Conservation (phyloP, 2,797 vertebrate species). For the Sarcophilus harrisii region DNA sequence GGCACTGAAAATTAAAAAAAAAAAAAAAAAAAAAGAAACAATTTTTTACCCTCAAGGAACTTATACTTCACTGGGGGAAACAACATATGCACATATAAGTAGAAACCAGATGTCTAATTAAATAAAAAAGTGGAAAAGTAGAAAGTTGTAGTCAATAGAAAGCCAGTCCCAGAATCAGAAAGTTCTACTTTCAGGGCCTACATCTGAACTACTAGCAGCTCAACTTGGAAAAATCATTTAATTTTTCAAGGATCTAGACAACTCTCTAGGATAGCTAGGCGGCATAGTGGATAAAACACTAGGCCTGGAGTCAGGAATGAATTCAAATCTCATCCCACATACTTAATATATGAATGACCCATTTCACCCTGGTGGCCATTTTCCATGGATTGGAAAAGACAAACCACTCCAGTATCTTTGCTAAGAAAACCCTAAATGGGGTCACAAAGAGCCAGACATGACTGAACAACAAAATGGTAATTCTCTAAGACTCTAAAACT, state of each 20-base stretch:
- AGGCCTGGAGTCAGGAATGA: not conserved
- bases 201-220: not conserved
- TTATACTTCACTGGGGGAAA: not conserved
- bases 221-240: not conserved
- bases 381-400: not conserved
- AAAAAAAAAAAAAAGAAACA: not conserved
- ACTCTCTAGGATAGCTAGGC: not conserved
- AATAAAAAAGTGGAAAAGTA: not conserved
- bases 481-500: not conserved
- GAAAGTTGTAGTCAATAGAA: not conserved
- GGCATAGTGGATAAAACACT: not conserved
- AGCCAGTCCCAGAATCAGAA: not conserved
- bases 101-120: not conserved
- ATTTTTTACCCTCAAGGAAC: not conserved
- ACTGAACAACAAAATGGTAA: not conserved
- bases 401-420: not conserved
- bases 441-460: not conserved
- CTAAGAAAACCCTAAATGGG: not conserved
- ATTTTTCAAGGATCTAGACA: not conserved
- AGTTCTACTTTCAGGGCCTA: not conserved
- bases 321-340: not conserved
- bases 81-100: not conserved
- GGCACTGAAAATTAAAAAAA: not conserved
- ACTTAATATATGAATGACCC: not conserved
- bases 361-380: not conserved